Conservation (phyloP, 2,797 vertebrate genomes). For the Hipposideros larvatus region DNA sequence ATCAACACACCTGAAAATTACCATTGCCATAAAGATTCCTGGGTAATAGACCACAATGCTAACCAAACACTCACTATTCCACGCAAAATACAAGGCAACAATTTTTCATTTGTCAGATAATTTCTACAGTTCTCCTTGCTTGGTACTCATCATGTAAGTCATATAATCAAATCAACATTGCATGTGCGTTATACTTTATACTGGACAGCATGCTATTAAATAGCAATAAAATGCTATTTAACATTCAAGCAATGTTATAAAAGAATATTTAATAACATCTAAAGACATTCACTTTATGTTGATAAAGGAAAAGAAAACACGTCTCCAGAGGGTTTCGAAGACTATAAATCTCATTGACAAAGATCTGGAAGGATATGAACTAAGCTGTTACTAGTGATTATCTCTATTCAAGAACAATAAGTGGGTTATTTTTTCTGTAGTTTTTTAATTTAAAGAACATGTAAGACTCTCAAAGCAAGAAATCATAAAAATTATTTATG, state of each 20-base stretch:
- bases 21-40: neutral
- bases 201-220: neutral
- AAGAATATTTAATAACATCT: neutral
- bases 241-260: neutral
- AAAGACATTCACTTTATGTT: neutral
- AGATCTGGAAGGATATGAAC: neutral
- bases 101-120: neutral
- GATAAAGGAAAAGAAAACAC: conserved; percentile 16
- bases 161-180: neutral
- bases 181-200: neutral
- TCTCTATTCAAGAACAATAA: neutral
- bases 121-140: neutral
- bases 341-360: neutral
- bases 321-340: neutral
- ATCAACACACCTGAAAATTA: neutral
- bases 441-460: conserved; percentile 14
- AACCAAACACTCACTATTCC: neutral
- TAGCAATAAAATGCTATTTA: conserved; percentile 16
- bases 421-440: neutral
- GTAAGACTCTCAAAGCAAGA: conserved; percentile 14
- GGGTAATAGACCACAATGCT: neutral
- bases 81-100: neutral
- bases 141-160: neutral
- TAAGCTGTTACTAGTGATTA: neutral
- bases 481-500: neutral